phyloP scores from a whole-genome alignment of 2,797 vertebrate genomes.

The Prionace glauca region DNA sequence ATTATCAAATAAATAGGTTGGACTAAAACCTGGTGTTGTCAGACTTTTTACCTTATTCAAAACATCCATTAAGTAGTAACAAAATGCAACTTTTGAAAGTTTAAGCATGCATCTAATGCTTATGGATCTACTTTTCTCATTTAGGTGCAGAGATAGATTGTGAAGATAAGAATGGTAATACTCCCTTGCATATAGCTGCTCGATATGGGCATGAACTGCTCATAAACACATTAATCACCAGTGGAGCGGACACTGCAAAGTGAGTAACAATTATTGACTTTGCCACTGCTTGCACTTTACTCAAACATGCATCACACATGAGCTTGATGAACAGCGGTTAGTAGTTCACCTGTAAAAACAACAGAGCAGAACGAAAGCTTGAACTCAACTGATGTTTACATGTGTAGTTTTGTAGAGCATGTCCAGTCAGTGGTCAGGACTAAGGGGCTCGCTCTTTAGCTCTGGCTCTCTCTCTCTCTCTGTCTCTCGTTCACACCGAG shows the following conservation, averaged over 20 bases:
- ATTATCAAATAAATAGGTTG: no score
- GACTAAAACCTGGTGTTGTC: no score
- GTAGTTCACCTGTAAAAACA: neutral
- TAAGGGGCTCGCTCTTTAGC: neutral
- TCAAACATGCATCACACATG: conserved; percentile 49
- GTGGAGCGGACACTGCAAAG: conserved; percentile 91
- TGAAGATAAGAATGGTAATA: conserved; percentile 95
- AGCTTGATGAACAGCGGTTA: neutral
- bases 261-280: conserved; percentile 57
- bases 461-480: no score
- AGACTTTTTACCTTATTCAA: no score
- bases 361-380: neutral
- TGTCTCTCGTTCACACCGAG: neutral
- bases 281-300: neutral
- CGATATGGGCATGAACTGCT: conserved; percentile 95
- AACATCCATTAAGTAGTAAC: neutral
- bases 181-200: conserved; percentile 94
- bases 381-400: neutral
- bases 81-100: neutral
- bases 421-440: neutral
- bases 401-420: neutral
- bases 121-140: conserved; percentile 17
- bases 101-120: conserved; percentile 41
- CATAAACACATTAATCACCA: conserved; percentile 93
- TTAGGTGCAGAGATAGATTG: conserved; percentile 92